A percentile compares a stretch with the other conserved stretches of the same genome.
phyloP scores from a whole-genome alignment of 2,797 vertebrate genomes.

The Melanogrammus aeglefinus region DNA sequence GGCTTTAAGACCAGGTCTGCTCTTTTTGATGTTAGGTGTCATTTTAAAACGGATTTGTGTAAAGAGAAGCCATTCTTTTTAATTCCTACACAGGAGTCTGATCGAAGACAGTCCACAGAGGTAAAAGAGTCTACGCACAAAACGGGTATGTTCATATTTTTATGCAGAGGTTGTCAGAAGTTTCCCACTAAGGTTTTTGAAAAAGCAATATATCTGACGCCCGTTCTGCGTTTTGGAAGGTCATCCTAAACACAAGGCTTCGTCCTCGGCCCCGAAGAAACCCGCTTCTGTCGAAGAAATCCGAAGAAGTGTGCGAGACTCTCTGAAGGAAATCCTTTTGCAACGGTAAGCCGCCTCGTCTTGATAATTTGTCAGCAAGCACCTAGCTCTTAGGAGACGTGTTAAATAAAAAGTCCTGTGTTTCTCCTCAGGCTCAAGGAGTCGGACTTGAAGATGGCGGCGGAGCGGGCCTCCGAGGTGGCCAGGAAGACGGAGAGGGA shows the following conservation, averaged over 20 bases:
- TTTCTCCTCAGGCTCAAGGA: conserved; percentile 83
- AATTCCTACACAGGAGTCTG: conserved; percentile 77
- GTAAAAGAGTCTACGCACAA: conserved; percentile 74
- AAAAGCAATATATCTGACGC: conserved; percentile 12
- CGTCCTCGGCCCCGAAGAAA: conserved; percentile 78
- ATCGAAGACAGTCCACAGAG: conserved; percentile 76
- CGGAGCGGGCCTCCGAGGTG: conserved; percentile 89
- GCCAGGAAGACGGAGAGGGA: conserved; percentile 92
- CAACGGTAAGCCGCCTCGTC: conserved; percentile 79
- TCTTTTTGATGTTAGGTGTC: neutral
- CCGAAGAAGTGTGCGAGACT: conserved; percentile 91
- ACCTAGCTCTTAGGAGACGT: neutral
- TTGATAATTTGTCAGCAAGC: neutral
- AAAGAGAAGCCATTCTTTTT: neutral
- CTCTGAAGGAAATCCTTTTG: conserved; percentile 92
- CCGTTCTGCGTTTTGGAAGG: conserved; percentile 62
- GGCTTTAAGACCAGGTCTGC: neutral
- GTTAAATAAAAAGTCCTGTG: neutral
- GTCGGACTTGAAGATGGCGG: conserved; percentile 84
- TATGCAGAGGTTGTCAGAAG: neutral
- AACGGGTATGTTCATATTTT: conserved; percentile 68
- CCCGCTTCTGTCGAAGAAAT: conserved; percentile 91
- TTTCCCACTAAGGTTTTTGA: neutral
- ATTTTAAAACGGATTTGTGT: neutral
- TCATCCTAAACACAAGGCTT: conserved; percentile 79